Evolutionary conservation across 2,888 invertebrate species (phyloP).

Genomic region (Cyclophora albipunctata): DNA sequence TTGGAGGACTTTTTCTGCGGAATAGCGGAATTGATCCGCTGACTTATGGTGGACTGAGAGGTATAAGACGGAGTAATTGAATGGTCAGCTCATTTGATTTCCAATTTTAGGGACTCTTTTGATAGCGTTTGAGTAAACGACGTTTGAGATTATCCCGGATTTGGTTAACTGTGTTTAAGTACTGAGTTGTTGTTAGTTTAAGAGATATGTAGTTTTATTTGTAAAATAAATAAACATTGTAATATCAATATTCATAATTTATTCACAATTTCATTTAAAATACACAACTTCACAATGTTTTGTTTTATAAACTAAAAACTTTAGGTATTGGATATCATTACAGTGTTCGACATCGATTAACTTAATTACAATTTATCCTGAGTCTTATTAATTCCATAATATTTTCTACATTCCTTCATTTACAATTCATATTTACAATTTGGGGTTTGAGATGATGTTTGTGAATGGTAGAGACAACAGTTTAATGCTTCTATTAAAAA

Average conservation of each 20-base stretch:
- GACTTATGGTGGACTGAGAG: slow-evolving; percentile 57
- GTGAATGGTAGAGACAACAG: slow-evolving; percentile 26
- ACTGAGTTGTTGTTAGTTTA: slow-evolving; percentile 3
- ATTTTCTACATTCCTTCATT: slow-evolving; percentile 59
- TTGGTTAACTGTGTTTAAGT: slow-evolving; percentile 3
- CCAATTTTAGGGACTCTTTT: slow-evolving; percentile 38
- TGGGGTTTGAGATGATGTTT: slow-evolving; percentile 41
- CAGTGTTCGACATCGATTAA: slow-evolving; percentile 57
- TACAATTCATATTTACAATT: slow-evolving; percentile 65
- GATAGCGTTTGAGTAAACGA: not conserved
- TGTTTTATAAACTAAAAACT: slow-evolving; percentile 71
- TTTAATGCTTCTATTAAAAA: slow-evolving; percentile 1
- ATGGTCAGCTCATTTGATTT: slow-evolving; percentile 62
- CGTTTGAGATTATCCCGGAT: not conserved
- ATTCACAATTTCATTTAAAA: slow-evolving; percentile 76
- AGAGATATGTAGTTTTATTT: not conserved
- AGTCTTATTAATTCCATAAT: slow-evolving; percentile 32
- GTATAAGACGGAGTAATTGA: slow-evolving; percentile 56
- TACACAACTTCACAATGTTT: slow-evolving; percentile 74
- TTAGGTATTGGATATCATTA: slow-evolving; percentile 69
- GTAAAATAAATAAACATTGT: slow-evolving; percentile 12
- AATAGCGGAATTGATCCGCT: slow-evolving; percentile 71
- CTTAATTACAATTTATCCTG: slow-evolving; percentile 59
- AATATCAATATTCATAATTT: slow-evolving; percentile 76
- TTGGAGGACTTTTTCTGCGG: slow-evolving; percentile 69